A percentile compares a stretch with the other conserved stretches of the same genome.
Conservation (phyloP, 2,888 invertebrate species). For the Cremastinae sp. region DNA sequence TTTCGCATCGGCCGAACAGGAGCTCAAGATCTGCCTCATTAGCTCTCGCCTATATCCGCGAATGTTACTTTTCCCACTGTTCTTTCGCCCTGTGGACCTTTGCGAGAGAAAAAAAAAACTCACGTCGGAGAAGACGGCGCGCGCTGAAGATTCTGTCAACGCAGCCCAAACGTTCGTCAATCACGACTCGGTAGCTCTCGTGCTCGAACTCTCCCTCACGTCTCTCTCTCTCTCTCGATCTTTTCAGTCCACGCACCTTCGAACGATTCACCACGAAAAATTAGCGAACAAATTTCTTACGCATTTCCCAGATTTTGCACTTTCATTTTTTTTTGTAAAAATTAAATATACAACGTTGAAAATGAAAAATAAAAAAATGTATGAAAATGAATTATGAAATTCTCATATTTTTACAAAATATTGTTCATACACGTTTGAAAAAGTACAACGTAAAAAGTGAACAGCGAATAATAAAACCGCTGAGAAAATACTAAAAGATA, state of each 20-base stretch:
- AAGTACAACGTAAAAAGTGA: too few species aligned
- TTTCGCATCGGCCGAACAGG: constrained; percentile 47
- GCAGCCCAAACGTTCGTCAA: constrained; percentile 55
- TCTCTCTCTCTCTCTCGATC: constrained; percentile 21
- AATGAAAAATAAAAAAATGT: too few species aligned
- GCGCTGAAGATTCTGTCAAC: constrained; percentile 48
- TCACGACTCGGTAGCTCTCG: constrained; percentile 37
- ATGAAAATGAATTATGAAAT: too few species aligned
- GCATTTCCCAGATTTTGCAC: too few species aligned
- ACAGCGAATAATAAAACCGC: too few species aligned
- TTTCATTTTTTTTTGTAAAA: too few species aligned
- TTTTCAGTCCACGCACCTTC: not conserved
- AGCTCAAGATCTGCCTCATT: constrained; percentile 76
- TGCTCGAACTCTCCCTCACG: constrained; percentile 18
- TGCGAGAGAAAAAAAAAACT: constrained; percentile 27
- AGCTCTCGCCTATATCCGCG: constrained; percentile 75
- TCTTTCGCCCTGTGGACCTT: constrained; percentile 19
- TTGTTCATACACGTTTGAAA: too few species aligned
- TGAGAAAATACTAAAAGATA: too few species aligned
- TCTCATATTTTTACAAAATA: too few species aligned
- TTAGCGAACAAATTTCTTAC: too few species aligned
- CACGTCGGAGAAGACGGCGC: not conserved
- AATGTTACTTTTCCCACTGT: constrained; percentile 65
- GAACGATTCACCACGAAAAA: too few species aligned
- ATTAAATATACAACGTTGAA: too few species aligned